phyloP scores from a whole-genome alignment of 2,113 vertebrate species.

The Bostrychus sinensis region DNA sequence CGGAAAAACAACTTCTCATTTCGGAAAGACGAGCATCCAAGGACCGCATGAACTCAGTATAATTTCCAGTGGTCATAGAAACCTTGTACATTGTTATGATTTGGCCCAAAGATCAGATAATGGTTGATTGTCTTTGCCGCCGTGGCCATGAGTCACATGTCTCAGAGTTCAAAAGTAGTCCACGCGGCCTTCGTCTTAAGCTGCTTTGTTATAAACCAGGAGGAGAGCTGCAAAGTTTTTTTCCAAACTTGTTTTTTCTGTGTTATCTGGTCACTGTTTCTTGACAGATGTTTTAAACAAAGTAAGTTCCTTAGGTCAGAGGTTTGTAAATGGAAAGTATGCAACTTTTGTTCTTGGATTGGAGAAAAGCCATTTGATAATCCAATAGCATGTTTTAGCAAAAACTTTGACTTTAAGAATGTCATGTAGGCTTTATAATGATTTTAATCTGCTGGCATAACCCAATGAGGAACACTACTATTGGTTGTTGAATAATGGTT shows the following conservation, averaged over 20 bases:
- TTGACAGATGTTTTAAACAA: not conserved
- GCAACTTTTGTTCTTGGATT: not conserved
- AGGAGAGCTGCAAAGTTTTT: not conserved
- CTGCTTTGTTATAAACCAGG: constrained; percentile 8
- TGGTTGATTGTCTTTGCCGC: constrained; percentile 38
- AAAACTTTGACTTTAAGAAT: too few relatives aligned
- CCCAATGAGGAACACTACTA: too few relatives aligned
- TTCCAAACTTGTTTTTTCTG: not conserved
- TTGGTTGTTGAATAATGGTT: too few relatives aligned
- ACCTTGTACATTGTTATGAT: constrained; percentile 58
- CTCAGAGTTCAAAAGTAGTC: constrained; percentile 11
- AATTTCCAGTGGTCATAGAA: constrained; percentile 72
- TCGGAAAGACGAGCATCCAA: not conserved
- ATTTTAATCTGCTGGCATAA: too few relatives aligned
- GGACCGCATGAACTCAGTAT: constrained; percentile 28
- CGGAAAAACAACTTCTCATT: too few relatives aligned
- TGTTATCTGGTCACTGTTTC: not conserved
- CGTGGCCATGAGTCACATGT: constrained; percentile 40
- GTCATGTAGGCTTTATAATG: too few relatives aligned
- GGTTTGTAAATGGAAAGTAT: not conserved
- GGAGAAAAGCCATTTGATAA: too few relatives aligned
- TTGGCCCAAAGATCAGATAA: constrained; percentile 40
- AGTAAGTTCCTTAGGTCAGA: not conserved
- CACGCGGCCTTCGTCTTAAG: constrained; percentile 5
- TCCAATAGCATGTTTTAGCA: too few relatives aligned